Evolutionary conservation across 2,888 invertebrate species (phyloP), one percentile per base, ranked within the genome.

Genomic region (Muschampia staudingeri): DNA sequence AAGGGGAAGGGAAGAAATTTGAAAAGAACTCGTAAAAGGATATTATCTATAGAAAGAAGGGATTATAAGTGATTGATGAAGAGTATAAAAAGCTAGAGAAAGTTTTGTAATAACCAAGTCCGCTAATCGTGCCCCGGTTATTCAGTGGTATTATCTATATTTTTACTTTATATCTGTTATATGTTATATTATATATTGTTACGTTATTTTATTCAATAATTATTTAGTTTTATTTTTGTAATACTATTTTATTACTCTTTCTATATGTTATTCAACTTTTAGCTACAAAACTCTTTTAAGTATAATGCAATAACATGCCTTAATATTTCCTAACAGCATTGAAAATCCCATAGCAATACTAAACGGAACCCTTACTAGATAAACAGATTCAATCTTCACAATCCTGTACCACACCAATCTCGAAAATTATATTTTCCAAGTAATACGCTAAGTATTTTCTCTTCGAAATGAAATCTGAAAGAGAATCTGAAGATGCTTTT

Each of bases 371-470:
- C 14, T 25, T 5, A 30, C 25, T 7, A 25, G 12, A 72, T 4
- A 19, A 72, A n/a, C 11, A 37, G 56, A 30, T 34, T 56, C 16
- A 16, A 16, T 61, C 42, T 61, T 30, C n/a, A 30, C 70, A 9
- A n/a, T 12, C 2, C 25, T 12, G 9, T 61, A 70, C 19, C 37
- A 16, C 70, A 80, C 81, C 84, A 90, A 93, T 92, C 90, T 91
- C 88, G 87, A 88, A 91, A 93, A 93, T 94, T 91, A 92, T 92
- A 89, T 93, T 91, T 89, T 86, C 85, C 85, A 88, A 83, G 89
- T 92, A 93, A 93, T 92, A 92, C 89, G 85, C 87, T 87, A 72
- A 73, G 72, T 79, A 72, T 48, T 79, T 78, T 65, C 61, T 65
- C 30, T 65, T 44, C 30, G 30, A 16, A 40, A 79, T 79, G 70